Base-by-base conservation (phyloP, 2,113 vertebrate species). In the Hypomesus transpacificus region DNA sequence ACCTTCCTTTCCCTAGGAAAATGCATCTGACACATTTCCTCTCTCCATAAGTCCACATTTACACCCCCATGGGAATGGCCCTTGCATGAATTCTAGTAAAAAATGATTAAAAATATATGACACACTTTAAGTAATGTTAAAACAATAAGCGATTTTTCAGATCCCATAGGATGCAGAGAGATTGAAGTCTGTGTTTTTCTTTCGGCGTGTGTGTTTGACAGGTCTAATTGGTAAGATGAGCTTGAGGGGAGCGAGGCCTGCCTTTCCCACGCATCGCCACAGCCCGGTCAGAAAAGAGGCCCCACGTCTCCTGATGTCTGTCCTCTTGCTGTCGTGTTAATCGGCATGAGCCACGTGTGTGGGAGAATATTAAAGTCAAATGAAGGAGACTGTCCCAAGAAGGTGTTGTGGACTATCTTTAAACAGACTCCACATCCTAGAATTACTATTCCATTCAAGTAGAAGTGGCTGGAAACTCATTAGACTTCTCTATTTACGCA, bases 341-440 rank as follows among this genome's bases (percentile, higher is more conserved):
- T 93, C 89, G 92, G 14, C 84, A 80, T 87, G 84, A 93, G 89
- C 86, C 87, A 70, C 88, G 86, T 77, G 81, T 82, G 83, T 90
- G 82, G 74, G 68, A 77, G 88, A 87, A 90, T 86, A 82, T 92
- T 90, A 90, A 93, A 72, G 90, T 94, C 92, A 76, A 87, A 88
- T 89, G 83, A 92, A 93, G 93, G 91, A 85, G 88, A 91, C 68
- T 78, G 75, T 82, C 90, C 84, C 87, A 92, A 91, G 85, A 84
- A 66, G 88, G 91, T 90, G 87, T 87, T 85, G 89, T 83, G 84
- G 91, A 82, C 88, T 86, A 82, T 91, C 78, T 86, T 85, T 84
- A 84, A 91, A 92, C 84, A 74, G 85, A 82, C 85, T 90, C 90
- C 90, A 87, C 84, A 78, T 88, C 85, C 86, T 84, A 82, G 75